Evolutionary conservation across 1,140 invertebrate species (phyloP), one percentile per base, ranked within the genome.

Genomic region (Aphelenchoides fujianensis): DNA sequence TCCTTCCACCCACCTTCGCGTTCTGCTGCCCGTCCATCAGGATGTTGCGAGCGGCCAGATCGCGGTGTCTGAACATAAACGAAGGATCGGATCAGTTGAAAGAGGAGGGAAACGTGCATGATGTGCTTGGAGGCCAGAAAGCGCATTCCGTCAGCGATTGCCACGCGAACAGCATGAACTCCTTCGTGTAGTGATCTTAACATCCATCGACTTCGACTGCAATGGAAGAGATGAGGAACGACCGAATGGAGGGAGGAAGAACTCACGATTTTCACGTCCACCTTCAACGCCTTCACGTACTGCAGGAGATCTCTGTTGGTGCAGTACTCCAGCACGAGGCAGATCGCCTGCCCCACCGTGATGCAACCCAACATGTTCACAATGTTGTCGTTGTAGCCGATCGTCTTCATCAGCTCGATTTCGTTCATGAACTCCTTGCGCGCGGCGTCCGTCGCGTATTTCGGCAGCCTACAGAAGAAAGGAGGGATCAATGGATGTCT

Each of bases 381-480:
- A 61, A 98, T 97, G 84, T 98, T 97, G 23, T 92, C 91, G 84
- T 98, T 93, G 78, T 92, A 92, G 16, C 95, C 95, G 66, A 98
- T 95, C 34, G 72, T 74, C 37, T 98, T 98, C 95, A 98, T 98
- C 30, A 79, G 92, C 85, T 97, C 94, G 92, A 98, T 97, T 86
- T 98, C 96, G 0, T 92, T 92, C 0, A 97, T 92, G 36, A 98
- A 85, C 78, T 96, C 94, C 87, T 92, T 92, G 90, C 97, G 92
- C 83, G 97, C 95, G 2, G 91, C 89, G 83, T 98, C 95, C 0
- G 92, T 95, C 81, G 97, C 93, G 68, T 93, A 92, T 85, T 96
- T 63, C 35, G 78, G 77, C 12, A 79, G 64, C 77, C 74, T 74
- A n/a, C n/a, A n/a, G n/a, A n/a, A n/a, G n/a, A n/a, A n/a, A n/a